Conservation (phyloP, 2,888 invertebrate genomes). For the Heliconius charithonia region DNA sequence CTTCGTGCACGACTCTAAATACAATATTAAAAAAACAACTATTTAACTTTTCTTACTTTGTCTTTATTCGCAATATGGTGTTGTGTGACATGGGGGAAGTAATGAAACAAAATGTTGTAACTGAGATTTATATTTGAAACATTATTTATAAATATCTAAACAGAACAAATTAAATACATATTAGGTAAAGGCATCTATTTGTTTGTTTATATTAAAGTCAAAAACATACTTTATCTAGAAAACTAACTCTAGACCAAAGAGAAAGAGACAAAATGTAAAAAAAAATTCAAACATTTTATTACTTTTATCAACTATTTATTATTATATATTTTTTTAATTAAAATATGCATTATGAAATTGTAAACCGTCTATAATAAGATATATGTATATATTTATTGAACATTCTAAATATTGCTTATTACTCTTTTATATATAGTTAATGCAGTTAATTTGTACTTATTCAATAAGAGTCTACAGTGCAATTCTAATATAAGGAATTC, state of each 20-base stretch:
- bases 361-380: neutral
- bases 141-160: slow-evolving; percentile 38
- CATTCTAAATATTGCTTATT: neutral
- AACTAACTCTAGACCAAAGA: slow-evolving; percentile 28
- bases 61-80: no score
- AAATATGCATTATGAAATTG: neutral
- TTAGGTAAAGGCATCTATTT: slow-evolving; percentile 34
- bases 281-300: neutral
- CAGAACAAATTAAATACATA: slow-evolving; percentile 44
- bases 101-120: slow-evolving; percentile 56
- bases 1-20: no score
- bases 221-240: neutral
- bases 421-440: neutral
- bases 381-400: slow-evolving; percentile 3
- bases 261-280: neutral
- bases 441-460: no score
- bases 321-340: neutral
- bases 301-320: no score
- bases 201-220: slow-evolving; percentile 4
- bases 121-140: slow-evolving; percentile 50
- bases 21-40: no score
- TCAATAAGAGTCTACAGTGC: neutral
- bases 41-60: no score
- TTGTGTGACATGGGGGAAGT: neutral
- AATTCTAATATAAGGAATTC: slow-evolving; percentile 13